These are phyloP conservation scores for Meloe dianella DNA, from an alignment of 2,888 invertebrate genomes.

Conservation along the genomic window DNA sequence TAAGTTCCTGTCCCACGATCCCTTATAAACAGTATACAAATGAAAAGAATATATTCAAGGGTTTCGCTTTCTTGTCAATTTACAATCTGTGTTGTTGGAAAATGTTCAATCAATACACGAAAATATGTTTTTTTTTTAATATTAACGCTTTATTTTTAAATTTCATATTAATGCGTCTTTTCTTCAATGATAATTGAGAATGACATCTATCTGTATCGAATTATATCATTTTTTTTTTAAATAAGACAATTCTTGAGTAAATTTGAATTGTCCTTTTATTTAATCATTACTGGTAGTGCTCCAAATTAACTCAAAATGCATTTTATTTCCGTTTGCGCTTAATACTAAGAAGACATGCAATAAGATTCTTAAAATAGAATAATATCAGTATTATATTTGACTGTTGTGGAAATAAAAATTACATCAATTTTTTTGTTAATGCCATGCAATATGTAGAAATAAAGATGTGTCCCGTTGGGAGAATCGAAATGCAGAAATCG, in stretches of 20 bases:
- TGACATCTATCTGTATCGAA: too few species aligned
- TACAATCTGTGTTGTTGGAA: background rate
- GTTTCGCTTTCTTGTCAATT: background rate
- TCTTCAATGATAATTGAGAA: too few species aligned
- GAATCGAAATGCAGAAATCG: background rate
- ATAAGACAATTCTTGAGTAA: too few species aligned
- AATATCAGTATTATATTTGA: background rate
- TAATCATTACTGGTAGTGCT: background rate
- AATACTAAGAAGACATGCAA: background rate
- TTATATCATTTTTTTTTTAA: too few species aligned
- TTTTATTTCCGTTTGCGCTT: background rate
- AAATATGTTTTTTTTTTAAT: background rate
- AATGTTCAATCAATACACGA: background rate
- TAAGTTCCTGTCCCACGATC: conserved; percentile 39
- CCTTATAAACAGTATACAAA: conserved; percentile 6
- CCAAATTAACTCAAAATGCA: background rate
- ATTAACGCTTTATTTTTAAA: background rate
- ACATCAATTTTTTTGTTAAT: background rate
- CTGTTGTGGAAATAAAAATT: background rate
- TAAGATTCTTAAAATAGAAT: background rate
- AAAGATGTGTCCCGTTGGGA: background rate
- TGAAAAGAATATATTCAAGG: background rate
- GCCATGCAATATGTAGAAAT: background rate
- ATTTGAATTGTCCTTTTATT: too few species aligned
- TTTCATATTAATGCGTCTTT: background rate